phyloP scores from a whole-genome alignment of 2,797 vertebrate genomes.

The Pseudochaenichthys georgianus region DNA sequence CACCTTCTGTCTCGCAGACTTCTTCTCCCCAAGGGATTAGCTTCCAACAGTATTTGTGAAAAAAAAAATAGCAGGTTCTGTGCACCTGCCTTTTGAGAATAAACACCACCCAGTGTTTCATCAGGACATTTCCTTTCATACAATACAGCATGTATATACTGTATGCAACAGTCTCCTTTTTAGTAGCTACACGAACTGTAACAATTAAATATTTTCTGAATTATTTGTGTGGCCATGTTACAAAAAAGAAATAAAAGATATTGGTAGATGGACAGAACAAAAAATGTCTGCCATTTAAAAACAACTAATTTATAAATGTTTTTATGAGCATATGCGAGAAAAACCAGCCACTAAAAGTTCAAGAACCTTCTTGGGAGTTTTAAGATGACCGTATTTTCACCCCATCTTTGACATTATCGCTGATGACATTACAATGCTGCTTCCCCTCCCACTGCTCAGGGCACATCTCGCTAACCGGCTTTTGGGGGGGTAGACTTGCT shows the following conservation, averaged over 20 bases:
- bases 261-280: neutral
- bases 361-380: slow-evolving; percentile 32
- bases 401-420: slow-evolving; percentile 47
- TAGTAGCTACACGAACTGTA: neutral
- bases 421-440: slow-evolving; percentile 47
- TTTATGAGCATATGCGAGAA: neutral
- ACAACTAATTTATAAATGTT: no score
- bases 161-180: neutral
- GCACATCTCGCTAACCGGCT: slow-evolving; percentile 34
- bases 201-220: neutral
- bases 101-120: slow-evolving; percentile 58
- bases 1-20: slow-evolving; percentile 42
- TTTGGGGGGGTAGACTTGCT: slow-evolving; percentile 35
- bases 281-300: no score
- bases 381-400: slow-evolving; percentile 47
- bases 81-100: slow-evolving; percentile 69
- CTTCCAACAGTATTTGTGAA: slow-evolving; percentile 72
- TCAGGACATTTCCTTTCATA: slow-evolving; percentile 30
- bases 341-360: neutral
- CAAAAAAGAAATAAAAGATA: neutral
- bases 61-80: no score
- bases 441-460: slow-evolving; percentile 28
- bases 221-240: neutral
- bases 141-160: neutral
- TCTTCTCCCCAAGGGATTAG: slow-evolving; percentile 62